These are phyloP conservation scores for Scartelaos histophorus DNA, from an alignment of 2,113 vertebrate species.

Conservation along the genomic window DNA sequence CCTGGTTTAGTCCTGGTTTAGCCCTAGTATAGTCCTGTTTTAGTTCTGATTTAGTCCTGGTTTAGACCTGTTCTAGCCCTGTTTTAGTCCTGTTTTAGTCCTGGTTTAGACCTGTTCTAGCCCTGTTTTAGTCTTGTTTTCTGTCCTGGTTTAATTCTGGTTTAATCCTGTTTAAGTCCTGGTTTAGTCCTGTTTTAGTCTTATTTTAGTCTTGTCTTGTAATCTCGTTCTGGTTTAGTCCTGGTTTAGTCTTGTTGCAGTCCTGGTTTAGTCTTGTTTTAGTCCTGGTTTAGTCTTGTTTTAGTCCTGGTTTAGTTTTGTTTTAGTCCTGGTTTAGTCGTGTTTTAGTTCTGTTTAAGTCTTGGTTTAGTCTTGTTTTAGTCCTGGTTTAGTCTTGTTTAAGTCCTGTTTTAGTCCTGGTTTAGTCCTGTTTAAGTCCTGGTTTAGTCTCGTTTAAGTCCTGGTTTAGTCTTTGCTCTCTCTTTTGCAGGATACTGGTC, in stretches of 20 bases:
- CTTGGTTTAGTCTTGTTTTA: neutral
- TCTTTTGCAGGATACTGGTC: slow-evolving; percentile 88
- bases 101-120: neutral
- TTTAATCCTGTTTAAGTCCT: no score
- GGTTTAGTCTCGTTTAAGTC: neutral
- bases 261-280: no score
- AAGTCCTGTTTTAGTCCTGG: no score
- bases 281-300: no score
- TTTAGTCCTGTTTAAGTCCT: neutral
- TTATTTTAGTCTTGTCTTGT: no score
- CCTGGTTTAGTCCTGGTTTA: neutral
- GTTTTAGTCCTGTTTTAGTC: neutral
- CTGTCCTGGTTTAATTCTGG: neutral
- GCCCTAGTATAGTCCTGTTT: neutral
- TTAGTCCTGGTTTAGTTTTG: no score
- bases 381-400: neutral
- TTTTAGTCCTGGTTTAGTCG: no score
- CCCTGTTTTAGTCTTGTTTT: neutral
- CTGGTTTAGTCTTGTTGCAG: no score
- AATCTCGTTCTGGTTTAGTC: no score
- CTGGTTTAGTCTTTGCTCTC: neutral
- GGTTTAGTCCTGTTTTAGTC: no score
- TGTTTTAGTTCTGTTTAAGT: no score
- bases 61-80: neutral
- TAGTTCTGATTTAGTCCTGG: neutral